These are phyloP conservation scores for Blastobasis lacticolella DNA, from an alignment of 2,888 invertebrate genomes.

Conservation along the genomic window DNA sequence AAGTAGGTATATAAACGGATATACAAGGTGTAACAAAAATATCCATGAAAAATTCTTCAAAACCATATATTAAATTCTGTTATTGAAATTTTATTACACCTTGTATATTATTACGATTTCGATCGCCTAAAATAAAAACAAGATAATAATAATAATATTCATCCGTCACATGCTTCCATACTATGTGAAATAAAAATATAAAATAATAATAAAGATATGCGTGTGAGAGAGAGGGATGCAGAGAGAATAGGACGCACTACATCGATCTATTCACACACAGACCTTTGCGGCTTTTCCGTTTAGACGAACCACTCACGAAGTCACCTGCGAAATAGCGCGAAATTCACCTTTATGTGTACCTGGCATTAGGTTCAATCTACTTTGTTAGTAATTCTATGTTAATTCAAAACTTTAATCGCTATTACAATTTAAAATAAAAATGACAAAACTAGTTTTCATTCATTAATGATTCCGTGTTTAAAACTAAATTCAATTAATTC, in stretches of 20 bases:
- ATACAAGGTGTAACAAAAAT: too few species aligned
- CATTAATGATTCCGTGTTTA: constrained; percentile 14
- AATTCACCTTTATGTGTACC: constrained; percentile 49
- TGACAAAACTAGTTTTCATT: too few species aligned
- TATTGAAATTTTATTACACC: too few species aligned
- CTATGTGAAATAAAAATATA: constrained; percentile 12
- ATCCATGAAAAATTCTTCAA: too few species aligned
- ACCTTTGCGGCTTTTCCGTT: constrained; percentile 57
- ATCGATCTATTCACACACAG: constrained; percentile 70
- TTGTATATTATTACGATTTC: too few species aligned
- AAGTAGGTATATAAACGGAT: too few species aligned
- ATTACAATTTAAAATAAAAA: not conserved
- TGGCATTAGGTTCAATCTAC: constrained; percentile 26
- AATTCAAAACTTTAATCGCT: constrained; percentile 21
- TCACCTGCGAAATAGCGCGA: constrained; percentile 72
- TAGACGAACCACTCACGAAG: constrained; percentile 67
- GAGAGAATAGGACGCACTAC: constrained; percentile 62
- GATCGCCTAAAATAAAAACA: too few species aligned
- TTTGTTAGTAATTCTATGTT: constrained; percentile 45
- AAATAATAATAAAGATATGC: constrained; percentile 41
- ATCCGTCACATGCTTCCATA: constrained; percentile 1
- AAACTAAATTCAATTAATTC: constrained; percentile 12
- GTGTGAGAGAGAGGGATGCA: constrained; percentile 66
- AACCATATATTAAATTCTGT: too few species aligned
- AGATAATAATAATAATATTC: too few species aligned